Conservation (phyloP, 2,797 vertebrate genomes). For the Craterocephalus amniculus region DNA sequence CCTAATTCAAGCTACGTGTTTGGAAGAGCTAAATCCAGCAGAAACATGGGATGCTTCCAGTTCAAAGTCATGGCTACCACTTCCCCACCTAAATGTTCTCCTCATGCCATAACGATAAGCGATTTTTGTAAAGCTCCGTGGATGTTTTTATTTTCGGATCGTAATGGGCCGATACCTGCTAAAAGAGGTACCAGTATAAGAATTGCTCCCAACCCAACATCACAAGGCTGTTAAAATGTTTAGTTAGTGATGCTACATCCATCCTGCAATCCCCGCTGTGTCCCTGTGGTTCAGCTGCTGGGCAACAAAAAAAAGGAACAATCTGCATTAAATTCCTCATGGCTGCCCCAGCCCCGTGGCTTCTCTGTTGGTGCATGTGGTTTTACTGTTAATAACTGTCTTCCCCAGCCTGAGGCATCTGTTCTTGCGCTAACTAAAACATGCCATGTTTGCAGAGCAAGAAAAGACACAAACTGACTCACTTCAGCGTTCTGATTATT, state of each 20-base stretch:
- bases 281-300: conserved; percentile 31
- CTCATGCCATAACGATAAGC: conserved; percentile 69
- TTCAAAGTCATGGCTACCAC: conserved; percentile 63
- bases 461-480: conserved; percentile 54
- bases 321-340: conserved; percentile 24
- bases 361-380: conserved; percentile 17
- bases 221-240: conserved; percentile 55
- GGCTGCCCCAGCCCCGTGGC: conserved; percentile 23
- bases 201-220: conserved; percentile 50
- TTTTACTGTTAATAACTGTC: conserved; percentile 12
- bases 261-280: conserved; percentile 30
- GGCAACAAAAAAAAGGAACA: conserved; percentile 41
- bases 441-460: conserved; percentile 40
- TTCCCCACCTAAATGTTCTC: conserved; percentile 57
- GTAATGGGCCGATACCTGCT: conserved; percentile 59
- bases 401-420: conserved; percentile 30
- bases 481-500: conserved; percentile 45
- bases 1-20: conserved; percentile 64
- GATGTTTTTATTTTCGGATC: conserved; percentile 72
- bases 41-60: conserved; percentile 54
- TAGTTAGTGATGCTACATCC: conserved; percentile 52
- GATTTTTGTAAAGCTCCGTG: conserved; percentile 76
- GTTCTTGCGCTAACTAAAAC: conserved; percentile 42
- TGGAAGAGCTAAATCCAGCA: conserved; percentile 70
- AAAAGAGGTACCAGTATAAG: conserved; percentile 60